Base-by-base conservation (phyloP, 2,113 vertebrate genomes). In the Dermatemys mawii region DNA sequence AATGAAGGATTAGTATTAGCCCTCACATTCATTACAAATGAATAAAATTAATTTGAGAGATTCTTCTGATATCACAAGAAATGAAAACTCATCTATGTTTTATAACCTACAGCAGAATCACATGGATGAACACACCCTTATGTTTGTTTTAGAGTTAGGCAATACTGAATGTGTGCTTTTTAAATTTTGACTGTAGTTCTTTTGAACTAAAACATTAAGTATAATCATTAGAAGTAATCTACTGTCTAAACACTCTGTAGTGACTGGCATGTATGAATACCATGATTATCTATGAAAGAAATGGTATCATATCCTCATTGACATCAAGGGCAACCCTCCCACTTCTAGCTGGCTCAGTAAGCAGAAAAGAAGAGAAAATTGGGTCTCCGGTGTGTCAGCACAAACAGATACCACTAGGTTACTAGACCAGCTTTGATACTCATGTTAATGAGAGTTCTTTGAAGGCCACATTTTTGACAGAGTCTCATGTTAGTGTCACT, bases 121-220 rank as follows among this genome's bases (percentile, higher is more conserved):
- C 49, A 2, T 46, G 63, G 38, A 11, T 89, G 22, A 24, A 22
- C 57, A 75, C 38, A 85, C 67, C 35, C 35, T 81, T 29, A 83
- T 16, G 76, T 13, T 57, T 14, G 49, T 76, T 35, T 38, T 1
- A 5, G 12, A 27, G 84, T 35, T 3, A 44, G 46, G 55, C 4
- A 92, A 8, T 32, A 90, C 51, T 82, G 11, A 92, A 35, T 12
- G 79, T 4, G 1, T 21, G 50, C 5, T 70, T 46, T 82, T 67
- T 81, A 0, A 0, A 0, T 4, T 5, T 6, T 83, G 53, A 27
- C 32, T 32, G 32, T 84, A 35, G 41, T 41, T 73, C 44, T 48
- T 14, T 19, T 78, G 82, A 90, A 92, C 0, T 54, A 55, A 60
- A 87, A 54, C 1, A 2, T 73, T 17, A 6, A 51, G 50, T 75